phyloP scores from a whole-genome alignment of 35 echinoderm and acorn worm genomes.

The Lytechinus variegatus region DNA sequence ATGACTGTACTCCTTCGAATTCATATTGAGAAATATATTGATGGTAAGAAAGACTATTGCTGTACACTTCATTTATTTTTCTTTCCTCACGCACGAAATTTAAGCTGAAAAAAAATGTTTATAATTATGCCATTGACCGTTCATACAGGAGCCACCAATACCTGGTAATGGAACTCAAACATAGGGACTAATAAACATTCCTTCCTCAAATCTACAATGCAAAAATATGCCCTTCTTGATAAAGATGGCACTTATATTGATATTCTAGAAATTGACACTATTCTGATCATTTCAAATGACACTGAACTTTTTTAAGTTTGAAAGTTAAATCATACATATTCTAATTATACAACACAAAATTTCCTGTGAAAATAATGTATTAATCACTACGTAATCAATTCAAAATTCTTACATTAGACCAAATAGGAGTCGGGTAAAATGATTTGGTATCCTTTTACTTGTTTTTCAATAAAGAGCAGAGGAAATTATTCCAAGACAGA shows the following conservation, averaged over 20 bases:
- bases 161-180: not conserved
- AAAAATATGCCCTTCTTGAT: not conserved
- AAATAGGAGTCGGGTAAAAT: not conserved
- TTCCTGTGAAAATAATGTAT: not conserved
- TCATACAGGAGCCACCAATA: not conserved
- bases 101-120: not conserved
- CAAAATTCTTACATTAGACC: not conserved
- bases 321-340: not conserved
- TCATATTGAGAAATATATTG: not conserved
- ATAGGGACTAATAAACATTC: not conserved
- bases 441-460: not conserved
- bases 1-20: not conserved
- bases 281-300: not conserved
- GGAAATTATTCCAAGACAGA: not conserved
- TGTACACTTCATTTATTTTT: not conserved
- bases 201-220: not conserved
- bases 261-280: not conserved
- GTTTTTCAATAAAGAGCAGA: not conserved
- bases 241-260: not conserved
- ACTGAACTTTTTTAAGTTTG: not conserved
- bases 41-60: conserved; percentile 12
- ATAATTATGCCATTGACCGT: not conserved
- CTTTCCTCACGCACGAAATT: not conserved
- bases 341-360: not conserved
- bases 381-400: not conserved